Conservation (phyloP, 2,888 invertebrate species). For the Nemoura dubitans region DNA sequence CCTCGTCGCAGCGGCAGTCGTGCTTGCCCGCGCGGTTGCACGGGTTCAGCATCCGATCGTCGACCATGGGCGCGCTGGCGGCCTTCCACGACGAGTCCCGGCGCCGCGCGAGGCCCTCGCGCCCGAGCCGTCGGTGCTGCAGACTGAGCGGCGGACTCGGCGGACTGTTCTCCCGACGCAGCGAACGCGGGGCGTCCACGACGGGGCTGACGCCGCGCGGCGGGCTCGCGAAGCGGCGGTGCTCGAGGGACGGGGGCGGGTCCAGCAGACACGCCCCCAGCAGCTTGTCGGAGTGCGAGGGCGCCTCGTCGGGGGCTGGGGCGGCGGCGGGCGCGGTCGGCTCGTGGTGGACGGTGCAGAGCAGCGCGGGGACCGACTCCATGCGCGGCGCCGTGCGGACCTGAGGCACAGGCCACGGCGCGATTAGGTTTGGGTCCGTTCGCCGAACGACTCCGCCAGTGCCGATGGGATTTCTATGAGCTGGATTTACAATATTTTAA, state of each 20-base stretch:
- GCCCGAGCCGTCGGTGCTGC: slow-evolving; percentile 47
- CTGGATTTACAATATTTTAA: no score
- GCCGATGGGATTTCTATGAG: no score
- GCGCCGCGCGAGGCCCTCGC: slow-evolving; percentile 52
- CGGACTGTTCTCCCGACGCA: slow-evolving; percentile 47
- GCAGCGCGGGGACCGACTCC: slow-evolving; percentile 73
- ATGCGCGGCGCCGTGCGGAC: slow-evolving; percentile 74
- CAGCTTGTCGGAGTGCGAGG: slow-evolving; percentile 51
- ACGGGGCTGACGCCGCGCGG: slow-evolving; percentile 49
- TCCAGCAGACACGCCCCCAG: slow-evolving; percentile 60
- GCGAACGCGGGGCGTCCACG: slow-evolving; percentile 53
- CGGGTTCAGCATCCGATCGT: slow-evolving; percentile 75
- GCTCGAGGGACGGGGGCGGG: slow-evolving; percentile 55
- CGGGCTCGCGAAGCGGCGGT: background rate
- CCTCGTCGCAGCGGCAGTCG: slow-evolving; percentile 78
- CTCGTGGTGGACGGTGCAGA: slow-evolving; percentile 62
- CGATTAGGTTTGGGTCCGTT: background rate
- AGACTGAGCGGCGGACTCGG: slow-evolving; percentile 47
- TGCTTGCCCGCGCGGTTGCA: slow-evolving; percentile 81
- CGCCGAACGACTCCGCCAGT: no score
- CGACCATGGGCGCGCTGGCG: slow-evolving; percentile 58
- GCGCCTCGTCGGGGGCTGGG: background rate
- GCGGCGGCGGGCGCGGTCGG: slow-evolving; percentile 24
- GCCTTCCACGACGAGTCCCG: slow-evolving; percentile 46
- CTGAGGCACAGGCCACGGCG: slow-evolving; percentile 62